Conservation (phyloP, 2,888 invertebrate species). For the Bellardia pandia region DNA sequence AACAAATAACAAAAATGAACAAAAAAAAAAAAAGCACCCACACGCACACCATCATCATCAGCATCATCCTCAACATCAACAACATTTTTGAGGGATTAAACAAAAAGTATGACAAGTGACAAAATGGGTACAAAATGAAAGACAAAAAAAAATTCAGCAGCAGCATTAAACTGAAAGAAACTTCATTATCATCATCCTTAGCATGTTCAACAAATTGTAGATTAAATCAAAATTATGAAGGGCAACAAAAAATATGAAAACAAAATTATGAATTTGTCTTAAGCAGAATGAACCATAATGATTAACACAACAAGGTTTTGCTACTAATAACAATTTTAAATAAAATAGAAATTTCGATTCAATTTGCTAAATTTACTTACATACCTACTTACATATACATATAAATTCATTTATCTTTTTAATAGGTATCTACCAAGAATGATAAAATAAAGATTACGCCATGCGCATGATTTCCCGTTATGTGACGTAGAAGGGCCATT, state of each 20-base stretch:
- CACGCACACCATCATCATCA: not conserved
- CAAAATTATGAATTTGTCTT: not conserved
- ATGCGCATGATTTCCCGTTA: too few relatives aligned
- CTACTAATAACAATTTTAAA: too few relatives aligned
- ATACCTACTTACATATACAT: too few relatives aligned
- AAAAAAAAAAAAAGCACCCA: not conserved
- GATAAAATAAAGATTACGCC: too few relatives aligned
- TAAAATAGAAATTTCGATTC: too few relatives aligned
- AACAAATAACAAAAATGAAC: not conserved
- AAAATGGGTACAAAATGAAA: conserved; percentile 22
- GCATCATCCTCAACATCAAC: not conserved
- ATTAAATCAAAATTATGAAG: not conserved
- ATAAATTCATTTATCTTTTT: too few relatives aligned
- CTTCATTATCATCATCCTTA: conserved; percentile 20
- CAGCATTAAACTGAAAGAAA: not conserved
- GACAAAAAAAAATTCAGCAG: not conserved
- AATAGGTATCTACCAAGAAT: too few relatives aligned
- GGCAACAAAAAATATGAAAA: not conserved
- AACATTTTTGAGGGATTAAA: conserved; percentile 32
- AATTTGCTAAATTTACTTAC: too few relatives aligned
- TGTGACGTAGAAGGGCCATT: too few relatives aligned
- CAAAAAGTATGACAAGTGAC: conserved; percentile 51
- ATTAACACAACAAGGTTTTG: too few relatives aligned
- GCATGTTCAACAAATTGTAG: not conserved
- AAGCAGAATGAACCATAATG: too few relatives aligned